Evolutionary conservation across 2,113 vertebrate genomes (phyloP).

Genomic region (Mus pahari): DNA sequence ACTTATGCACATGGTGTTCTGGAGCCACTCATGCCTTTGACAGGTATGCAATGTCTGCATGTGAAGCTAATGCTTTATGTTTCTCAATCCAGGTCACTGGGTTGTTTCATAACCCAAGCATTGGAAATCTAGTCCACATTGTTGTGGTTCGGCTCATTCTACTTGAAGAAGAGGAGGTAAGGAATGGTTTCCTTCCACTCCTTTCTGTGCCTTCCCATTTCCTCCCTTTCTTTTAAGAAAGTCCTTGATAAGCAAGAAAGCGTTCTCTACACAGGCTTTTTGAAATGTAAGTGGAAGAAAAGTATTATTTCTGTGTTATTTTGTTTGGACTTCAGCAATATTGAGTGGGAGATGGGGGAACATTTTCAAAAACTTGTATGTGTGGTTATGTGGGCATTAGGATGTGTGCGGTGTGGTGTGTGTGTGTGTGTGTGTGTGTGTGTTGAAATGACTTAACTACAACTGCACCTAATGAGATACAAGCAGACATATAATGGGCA

Average conservation of each 20-base stretch:
- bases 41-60: neutral
- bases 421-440: neutral
- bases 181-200: neutral
- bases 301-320: neutral
- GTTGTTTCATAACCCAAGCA: constrained; percentile 96
- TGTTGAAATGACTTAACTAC: neutral
- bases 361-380: neutral
- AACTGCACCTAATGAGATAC: neutral
- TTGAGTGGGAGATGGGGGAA: neutral
- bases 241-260: neutral
- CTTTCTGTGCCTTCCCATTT: fast-evolving
- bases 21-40: neutral
- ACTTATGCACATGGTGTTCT: neutral
- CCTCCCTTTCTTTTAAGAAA: neutral
- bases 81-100: constrained; percentile 92
- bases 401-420: neutral
- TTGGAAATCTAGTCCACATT: constrained; percentile 97
- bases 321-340: neutral
- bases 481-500: neutral
- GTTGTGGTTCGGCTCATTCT: constrained; percentile 96
- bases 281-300: neutral
- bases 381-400: neutral
- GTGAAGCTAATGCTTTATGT: constrained; percentile 68
- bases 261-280: neutral
- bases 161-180: constrained; percentile 97